phyloP scores from a whole-genome alignment of 23 tunicate species.

The Styela plicata region DNA sequence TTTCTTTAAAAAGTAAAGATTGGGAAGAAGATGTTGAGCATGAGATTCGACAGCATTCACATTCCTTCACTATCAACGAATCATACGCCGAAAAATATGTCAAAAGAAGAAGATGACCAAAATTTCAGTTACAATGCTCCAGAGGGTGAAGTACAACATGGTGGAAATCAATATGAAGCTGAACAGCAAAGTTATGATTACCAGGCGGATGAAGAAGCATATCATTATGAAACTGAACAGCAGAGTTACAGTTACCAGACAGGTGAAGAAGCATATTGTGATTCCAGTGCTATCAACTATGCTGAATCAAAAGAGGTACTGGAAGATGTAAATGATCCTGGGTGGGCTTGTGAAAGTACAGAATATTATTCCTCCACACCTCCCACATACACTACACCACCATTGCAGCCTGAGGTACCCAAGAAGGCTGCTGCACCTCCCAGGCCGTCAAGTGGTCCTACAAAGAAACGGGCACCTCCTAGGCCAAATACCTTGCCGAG shows the following conservation, averaged over 20 bases:
- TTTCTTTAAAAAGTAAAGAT: slow-evolving; percentile 8
- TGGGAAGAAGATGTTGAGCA: slow-evolving; percentile 22
- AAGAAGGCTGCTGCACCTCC: slow-evolving; percentile 25
- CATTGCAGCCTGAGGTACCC: background rate
- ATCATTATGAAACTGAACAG: background rate
- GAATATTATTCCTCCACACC: background rate
- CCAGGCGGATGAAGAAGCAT: background rate
- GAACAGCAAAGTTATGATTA: background rate
- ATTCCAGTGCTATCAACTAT: too few relatives aligned
- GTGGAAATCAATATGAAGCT: background rate
- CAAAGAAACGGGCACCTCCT: slow-evolving; percentile 25
- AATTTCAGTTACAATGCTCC: background rate
- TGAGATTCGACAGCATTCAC: slow-evolving; percentile 13
- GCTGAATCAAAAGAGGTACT: background rate
- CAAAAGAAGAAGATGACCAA: background rate
- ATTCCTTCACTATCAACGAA: slow-evolving; percentile 3
- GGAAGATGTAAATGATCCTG: slow-evolving; percentile 32
- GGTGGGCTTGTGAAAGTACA: slow-evolving; percentile 29
- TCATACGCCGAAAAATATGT: slow-evolving; percentile 11
- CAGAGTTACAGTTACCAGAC: too few relatives aligned
- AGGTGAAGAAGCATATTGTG: too few relatives aligned
- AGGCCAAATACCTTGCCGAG: slow-evolving; percentile 20
- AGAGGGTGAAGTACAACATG: slow-evolving; percentile 7
- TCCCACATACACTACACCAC: background rate
- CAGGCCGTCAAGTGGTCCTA: slow-evolving; percentile 11